Evolutionary conservation across 2,888 invertebrate genomes (phyloP).

Genomic region (Hirtodrosophila histrioides): DNA sequence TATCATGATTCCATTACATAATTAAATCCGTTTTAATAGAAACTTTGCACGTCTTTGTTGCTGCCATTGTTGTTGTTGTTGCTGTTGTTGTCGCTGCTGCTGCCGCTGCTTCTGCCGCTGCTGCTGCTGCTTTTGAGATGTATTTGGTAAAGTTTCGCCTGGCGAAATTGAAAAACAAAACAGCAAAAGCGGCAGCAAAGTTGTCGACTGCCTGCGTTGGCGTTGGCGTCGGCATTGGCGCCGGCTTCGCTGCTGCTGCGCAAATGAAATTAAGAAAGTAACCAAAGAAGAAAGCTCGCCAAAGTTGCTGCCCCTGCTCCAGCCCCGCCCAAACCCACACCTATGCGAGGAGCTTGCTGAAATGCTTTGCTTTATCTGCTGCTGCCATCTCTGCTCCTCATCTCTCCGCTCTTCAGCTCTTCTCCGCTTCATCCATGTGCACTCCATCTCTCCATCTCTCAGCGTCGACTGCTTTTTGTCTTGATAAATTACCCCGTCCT

Average conservation of each 20-base stretch:
- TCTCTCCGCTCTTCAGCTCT: slow-evolving; percentile 20
- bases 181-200: slow-evolving; percentile 56
- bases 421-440: slow-evolving; percentile 46
- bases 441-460: slow-evolving; percentile 41
- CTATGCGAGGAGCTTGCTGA: slow-evolving; percentile 42
- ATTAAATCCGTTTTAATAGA: slow-evolving; percentile 82
- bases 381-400: slow-evolving; percentile 53
- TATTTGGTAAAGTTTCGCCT: slow-evolving; percentile 73
- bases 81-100: slow-evolving; percentile 24
- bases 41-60: slow-evolving; percentile 72
- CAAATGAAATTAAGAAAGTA: slow-evolving; percentile 80
- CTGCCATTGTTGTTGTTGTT: slow-evolving; percentile 23
- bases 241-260: slow-evolving; percentile 46
- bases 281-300: slow-evolving; percentile 66
- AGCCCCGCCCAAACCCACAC: slow-evolving; percentile 15
- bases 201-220: slow-evolving; percentile 36
- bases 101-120: too few species aligned
- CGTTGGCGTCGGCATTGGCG: slow-evolving; percentile 15
- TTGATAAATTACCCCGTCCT: slow-evolving; percentile 80
- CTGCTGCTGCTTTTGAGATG: slow-evolving; percentile 66
- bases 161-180: slow-evolving; percentile 77
- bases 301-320: slow-evolving; percentile 40
- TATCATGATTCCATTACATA: slow-evolving; percentile 83
- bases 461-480: slow-evolving; percentile 59
- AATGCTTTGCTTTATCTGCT: slow-evolving; percentile 63